Percentiles rank a stretch among this genome's conserved stretches.
Conservation (phyloP, 92 coral and sea anemone genomes). For the Scolanthus callimorphus region DNA sequence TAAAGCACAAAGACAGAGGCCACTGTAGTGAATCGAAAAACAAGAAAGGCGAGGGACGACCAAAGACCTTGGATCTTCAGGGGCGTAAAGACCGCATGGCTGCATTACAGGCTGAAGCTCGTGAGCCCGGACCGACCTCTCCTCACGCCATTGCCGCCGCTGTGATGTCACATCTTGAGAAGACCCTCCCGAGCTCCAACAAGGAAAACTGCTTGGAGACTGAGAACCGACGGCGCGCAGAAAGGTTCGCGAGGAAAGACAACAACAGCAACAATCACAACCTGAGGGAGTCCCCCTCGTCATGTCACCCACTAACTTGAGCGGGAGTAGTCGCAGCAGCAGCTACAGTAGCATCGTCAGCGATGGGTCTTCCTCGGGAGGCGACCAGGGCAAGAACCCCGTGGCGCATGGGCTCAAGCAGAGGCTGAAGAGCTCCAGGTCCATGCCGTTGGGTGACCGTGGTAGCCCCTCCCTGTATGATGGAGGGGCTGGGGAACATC, state of each 20-base stretch:
- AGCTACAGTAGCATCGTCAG: slow-evolving; percentile 98
- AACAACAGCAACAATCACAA: no score
- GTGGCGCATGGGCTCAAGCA: slow-evolving; percentile 53
- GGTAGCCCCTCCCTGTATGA: slow-evolving; percentile 25
- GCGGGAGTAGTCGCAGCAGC: slow-evolving; percentile 97
- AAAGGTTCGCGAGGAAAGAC: no score
- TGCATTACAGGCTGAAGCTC: slow-evolving; percentile 38
- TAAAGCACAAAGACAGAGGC: slow-evolving; percentile 2
- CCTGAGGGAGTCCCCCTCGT: slow-evolving; percentile 77
- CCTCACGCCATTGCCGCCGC: slow-evolving; percentile 95
- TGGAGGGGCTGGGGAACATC: no score
- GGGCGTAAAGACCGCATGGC: slow-evolving; percentile 18
- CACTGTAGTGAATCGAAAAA: not conserved
- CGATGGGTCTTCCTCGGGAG: slow-evolving; percentile 70
- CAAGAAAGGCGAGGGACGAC: slow-evolving; percentile 31
- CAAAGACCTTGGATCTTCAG: slow-evolving; percentile 34
- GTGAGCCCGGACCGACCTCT: slow-evolving; percentile 56
- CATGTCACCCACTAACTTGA: slow-evolving; percentile 72
- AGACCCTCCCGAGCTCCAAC: slow-evolving; percentile 74
- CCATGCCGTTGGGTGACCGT: slow-evolving; percentile 57
- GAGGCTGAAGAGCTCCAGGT: slow-evolving; percentile 63
- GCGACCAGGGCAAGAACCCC: slow-evolving; percentile 54
- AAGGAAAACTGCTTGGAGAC: slow-evolving; percentile 66
- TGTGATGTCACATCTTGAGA: slow-evolving; percentile 85
- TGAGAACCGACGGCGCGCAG: slow-evolving; percentile 43